Base-by-base conservation (phyloP, 1,140 invertebrate species). In the Leptinotarsa defecta region DNA sequence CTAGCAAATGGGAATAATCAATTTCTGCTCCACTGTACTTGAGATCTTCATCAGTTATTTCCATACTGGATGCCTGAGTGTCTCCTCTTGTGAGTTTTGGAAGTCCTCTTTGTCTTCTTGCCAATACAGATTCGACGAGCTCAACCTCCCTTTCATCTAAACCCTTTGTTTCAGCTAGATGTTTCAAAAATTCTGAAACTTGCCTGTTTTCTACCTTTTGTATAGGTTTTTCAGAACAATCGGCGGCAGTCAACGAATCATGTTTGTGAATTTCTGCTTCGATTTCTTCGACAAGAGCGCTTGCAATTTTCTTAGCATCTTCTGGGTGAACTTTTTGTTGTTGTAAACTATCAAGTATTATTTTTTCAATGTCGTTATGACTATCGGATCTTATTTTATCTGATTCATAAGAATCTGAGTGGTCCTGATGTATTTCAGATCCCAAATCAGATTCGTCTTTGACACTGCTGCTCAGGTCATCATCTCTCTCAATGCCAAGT, bases 21-120 rank as follows among this genome's bases (percentile, higher is more conserved):
- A 89, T 89, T 81, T 91, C 91, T 69, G 89, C 88, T 74, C 90
- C 90, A 84, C 91, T 93, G 80, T 87, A 89, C 73, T 86, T 80
- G 43, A 91, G 81, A 83, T 92, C 90, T 85, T 92, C 91, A 85
- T 92, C 92, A 34, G 90, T 93, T 71, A 91, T 89, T 86, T 92
- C 89, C 82, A 90, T 89, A 73, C 91, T 90, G 0, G 88, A 90
- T 71, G 89, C 87, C 85, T 88, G 89, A 43, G 88, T 89, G 63
- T 91, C 89, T 68, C 83, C 85, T 76, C 88, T 83, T 34, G 85
- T 78, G 34, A 88, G 80, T 76, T 84, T 85, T 17, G 84, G 81
- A 52, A 88, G 77, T 79, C 87, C 86, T 48, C 86, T 80, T 78
- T 88, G 85, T 76, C 87, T 86, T 78, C 86, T 85, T 6, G 85